Evolutionary conservation across 2,113 vertebrate genomes (phyloP), one percentile per base, ranked within the genome.

Genomic region (Catharus bicknelli): DNA sequence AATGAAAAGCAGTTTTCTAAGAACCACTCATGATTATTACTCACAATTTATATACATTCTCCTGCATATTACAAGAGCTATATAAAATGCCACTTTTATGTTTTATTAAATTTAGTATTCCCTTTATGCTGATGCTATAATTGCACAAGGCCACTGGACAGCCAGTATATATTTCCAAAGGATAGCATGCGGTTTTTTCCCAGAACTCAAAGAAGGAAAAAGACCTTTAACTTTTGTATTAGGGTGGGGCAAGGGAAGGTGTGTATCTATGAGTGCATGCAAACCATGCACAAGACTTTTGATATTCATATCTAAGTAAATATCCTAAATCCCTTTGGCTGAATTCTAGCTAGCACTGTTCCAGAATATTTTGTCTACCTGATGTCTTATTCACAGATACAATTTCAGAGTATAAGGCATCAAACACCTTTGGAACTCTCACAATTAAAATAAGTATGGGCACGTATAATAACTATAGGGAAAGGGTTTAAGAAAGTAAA

Each of bases 121-220:
- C 26, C 10, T 66, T 77, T 55, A 13, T 54, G 34, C n/a, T 88
- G 18, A 62, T 51, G 54, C 25, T 68, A 18, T 69, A 86, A 69
- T 11, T 63, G 43, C 29, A 73, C 26, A 62, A 69, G 34, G 38
- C 8, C 48, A 86, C 7, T 51, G 43, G 64, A 85, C 19, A 86
- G 61, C 11, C 77, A 74, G 9, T 15, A 55, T 36, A 13, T 85
- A 18, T 43, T 90, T 16, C 32, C 27, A 85, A 29, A 47, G 36
- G 10, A 45, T 8, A 68, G 29, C 0, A 0, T 11, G 13, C 13
- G 29, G 23, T 1, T 27, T 85, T 48, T 54, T 36, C 51, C 27
- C 30, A 80, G 32, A 86, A 73, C 10, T 42, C 29, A 61, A 76
- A 70, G 43, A 57, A 67, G 5, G 20, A 69, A 78, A 45, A 85